Base-by-base conservation (phyloP, 2,888 invertebrate species). In the Tolmerus cingulatus region DNA sequence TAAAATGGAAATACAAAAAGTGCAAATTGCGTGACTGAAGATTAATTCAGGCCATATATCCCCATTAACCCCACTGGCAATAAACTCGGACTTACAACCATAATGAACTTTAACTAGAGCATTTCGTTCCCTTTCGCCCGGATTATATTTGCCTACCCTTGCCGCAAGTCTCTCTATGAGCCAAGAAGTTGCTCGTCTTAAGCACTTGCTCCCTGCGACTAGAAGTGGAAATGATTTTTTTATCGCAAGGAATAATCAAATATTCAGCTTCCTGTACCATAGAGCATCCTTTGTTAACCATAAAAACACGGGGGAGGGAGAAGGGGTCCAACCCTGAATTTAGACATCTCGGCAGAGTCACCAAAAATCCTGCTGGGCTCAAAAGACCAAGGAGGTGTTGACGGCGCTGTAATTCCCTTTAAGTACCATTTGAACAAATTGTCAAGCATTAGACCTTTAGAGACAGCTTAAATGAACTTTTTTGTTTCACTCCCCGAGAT, bases 191-290 rank as follows among this genome's bases (percentile, higher is more conserved):
- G 34, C 27, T 85, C 74, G 23, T 30, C n/a, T 74, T 46, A 30
- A 85, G 85, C 19, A 74, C 23, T 85, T 74, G 19, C 43, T 85
- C 40, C 9, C 30, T 40, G 37, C n/a, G 85, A 74, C 46, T 27
- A 74, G 85, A 74, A 85, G 74, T 74, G 74, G 85, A 85, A 74
- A 85, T 85, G 74, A 85, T 85, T 85, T 85, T 85, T 85, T 85
- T 85, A 85, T 85, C 85, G 74, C 46, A 74, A 85, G 85, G 46
- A 85, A 74, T 85, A 85, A 85, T 85, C 85, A 85, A 85, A 85
- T 74, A 85, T 85, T 85, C 85, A 43, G 74, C 85, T 85, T 85
- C 85, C 85, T 85, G 74, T 74, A 74, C 40, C 74, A 74, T 74
- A 85, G 46, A 43, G 43, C 85, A 85, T 85, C 85, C 85, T 85